Base-by-base conservation (phyloP, 2,888 invertebrate genomes). In the Dynastes grantii region DNA sequence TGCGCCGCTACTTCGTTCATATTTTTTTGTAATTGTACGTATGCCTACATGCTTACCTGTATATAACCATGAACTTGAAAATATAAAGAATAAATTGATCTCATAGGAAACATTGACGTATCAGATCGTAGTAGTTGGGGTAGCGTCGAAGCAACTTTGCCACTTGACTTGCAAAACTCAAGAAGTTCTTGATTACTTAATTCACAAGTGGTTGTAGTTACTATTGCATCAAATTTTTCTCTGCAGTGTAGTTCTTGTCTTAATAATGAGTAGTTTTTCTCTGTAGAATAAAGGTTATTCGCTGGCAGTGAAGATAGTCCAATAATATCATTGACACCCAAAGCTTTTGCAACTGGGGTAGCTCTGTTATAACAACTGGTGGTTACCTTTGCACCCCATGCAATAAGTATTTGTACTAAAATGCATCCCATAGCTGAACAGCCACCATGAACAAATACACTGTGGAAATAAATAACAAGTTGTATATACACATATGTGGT, bases 401-500 rank as follows among this genome's bases (percentile, higher is more conserved):
- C 85, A 81, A 90, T 90, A 37, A 91, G 87, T 67, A 93, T 85
- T 87, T 93, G 93, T 64, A 90, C 90, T 64, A 92, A 87, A 68
- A 92, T 89, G 84, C 92, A 91, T 55, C 92, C 92, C 5, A 91
- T 90, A 9, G 92, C 91, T 29, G 91, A 91, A 82, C 90, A 91
- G 68, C 91, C 92, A 67, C 90, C 91, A 82, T 90, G 90, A 67
- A 93, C 87, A 76, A 92, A 87, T 78, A 92, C 86, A 83, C 92
- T 92, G 83, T 22, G 83, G 83, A 80, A 76, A 78, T 55, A 67
- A 13, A 27, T 58, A 64, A 77, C 40, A 65, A 65, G 29, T 45
- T 29, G 4, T 32, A 37, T 67, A 63, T 53, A 5, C 16, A 13
- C 13, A 51, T 76, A 58, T 55, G 32, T 78, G 64, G 27, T 67